Conservation (phyloP, 2,888 invertebrate species). For the Drosophila subsilvestris region DNA sequence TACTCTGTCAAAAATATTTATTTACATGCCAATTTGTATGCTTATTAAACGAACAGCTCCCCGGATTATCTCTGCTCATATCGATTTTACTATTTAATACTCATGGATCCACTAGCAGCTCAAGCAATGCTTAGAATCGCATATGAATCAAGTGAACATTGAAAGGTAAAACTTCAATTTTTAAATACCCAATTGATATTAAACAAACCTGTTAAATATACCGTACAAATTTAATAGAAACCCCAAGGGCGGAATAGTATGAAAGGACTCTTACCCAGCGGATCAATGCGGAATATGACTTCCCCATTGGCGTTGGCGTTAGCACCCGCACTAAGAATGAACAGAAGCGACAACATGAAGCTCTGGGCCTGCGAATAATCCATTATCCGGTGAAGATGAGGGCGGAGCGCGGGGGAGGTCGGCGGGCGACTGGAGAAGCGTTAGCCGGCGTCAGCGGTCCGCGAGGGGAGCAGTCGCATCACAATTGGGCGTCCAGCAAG, state of each 20-base stretch:
- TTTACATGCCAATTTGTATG: conserved; percentile 29
- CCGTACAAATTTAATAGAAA: too few relatives aligned
- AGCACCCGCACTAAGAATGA: conserved; percentile 62
- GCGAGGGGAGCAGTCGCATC: conserved; percentile 20
- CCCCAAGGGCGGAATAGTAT: too few relatives aligned
- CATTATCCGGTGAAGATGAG: conserved; percentile 70
- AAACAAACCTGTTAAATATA: neutral
- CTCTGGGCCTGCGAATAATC: conserved; percentile 74
- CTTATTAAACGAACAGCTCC: conserved; percentile 44
- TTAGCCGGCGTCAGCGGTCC: conserved; percentile 37
- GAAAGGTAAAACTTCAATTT: too few relatives aligned
- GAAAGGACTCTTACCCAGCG: conserved; percentile 80
- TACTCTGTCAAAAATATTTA: conserved; percentile 48
- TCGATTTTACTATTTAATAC: conserved; percentile 1
- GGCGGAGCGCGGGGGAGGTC: conserved; percentile 31
- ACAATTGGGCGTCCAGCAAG: neutral
- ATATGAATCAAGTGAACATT: too few relatives aligned
- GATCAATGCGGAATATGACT: conserved; percentile 83
- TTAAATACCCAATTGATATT: neutral
- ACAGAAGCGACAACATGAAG: conserved; percentile 76
- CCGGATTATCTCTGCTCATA: neutral
- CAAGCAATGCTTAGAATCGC: neutral
- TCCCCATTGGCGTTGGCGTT: conserved; percentile 73
- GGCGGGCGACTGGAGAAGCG: conserved; percentile 22
- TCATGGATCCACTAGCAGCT: neutral